Evolutionary conservation across 2,113 vertebrate genomes (phyloP).

Genomic region (Formicarius rufipectus): DNA sequence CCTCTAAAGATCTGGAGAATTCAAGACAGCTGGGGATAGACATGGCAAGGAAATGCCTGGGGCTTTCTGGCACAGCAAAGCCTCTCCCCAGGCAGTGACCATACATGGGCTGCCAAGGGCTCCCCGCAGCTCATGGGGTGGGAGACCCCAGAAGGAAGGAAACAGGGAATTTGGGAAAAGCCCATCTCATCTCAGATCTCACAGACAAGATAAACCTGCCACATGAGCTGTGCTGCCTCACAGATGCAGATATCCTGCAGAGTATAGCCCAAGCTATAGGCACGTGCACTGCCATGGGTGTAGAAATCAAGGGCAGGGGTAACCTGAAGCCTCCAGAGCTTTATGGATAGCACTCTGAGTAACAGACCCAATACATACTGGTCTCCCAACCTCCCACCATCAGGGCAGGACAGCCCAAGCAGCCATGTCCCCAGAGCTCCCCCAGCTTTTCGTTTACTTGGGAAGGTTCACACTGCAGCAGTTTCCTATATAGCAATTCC

Average conservation of each 20-base stretch:
- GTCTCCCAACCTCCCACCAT: background rate
- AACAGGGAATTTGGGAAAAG: background rate
- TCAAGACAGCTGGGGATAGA: constrained; percentile 59
- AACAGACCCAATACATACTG: rapidly evolving
- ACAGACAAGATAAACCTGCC: background rate
- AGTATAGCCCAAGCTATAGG: background rate
- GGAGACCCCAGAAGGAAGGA: background rate
- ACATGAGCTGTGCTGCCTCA: background rate
- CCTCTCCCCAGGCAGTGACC: background rate
- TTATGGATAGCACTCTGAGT: background rate
- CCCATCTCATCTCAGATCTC: background rate
- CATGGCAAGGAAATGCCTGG: background rate
- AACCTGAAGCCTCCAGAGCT: background rate
- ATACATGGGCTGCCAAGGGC: constrained; percentile 43
- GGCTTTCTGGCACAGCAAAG: background rate
- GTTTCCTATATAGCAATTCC: background rate
- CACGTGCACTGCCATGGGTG: background rate
- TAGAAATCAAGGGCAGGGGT: background rate
- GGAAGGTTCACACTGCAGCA: background rate
- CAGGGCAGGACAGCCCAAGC: background rate
- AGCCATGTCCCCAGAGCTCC: background rate
- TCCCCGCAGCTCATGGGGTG: background rate
- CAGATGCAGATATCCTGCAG: background rate
- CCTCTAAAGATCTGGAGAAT: constrained; percentile 58
- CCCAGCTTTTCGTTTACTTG: background rate